Percentiles rank a stretch among this genome's conserved stretches.
Conservation (phyloP, 2,797 vertebrate species). For the Cossypha dichroa region DNA sequence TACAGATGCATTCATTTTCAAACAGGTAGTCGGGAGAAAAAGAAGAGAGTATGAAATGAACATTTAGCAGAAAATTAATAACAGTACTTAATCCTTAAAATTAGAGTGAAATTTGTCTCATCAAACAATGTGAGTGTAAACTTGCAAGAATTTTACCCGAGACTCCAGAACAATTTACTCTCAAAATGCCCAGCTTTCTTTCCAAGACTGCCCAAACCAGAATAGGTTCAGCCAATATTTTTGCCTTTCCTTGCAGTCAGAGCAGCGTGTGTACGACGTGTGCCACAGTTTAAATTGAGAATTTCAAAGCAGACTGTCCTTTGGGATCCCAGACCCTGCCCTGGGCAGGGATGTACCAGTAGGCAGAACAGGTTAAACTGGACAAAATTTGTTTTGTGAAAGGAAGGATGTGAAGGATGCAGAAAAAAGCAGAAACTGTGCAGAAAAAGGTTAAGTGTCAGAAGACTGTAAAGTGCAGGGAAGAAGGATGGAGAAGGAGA, state of each 20-base stretch:
- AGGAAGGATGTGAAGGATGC: neutral
- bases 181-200: neutral
- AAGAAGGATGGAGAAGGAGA: neutral
- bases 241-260: neutral
- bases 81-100: neutral
- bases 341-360: neutral
- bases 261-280: fast-evolving
- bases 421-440: neutral
- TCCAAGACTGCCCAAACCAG: neutral
- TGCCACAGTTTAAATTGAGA: fast-evolving
- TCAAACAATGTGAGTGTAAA: neutral
- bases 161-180: neutral
- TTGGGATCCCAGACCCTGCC: neutral
- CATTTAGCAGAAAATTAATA: neutral
- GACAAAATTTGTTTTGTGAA: neutral
- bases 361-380: fast-evolving
- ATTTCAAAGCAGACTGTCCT: neutral
- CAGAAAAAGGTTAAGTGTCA: neutral
- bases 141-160: neutral
- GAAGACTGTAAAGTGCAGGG: neutral
- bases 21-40: neutral
- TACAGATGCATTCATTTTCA: neutral
- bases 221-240: neutral
- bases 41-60: neutral
- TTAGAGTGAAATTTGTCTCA: neutral